A percentile compares a stretch with the other conserved stretches of the same genome.
These are phyloP conservation scores for Pagrus major DNA, from an alignment of 2,113 vertebrate genomes.

Conservation along the genomic window DNA sequence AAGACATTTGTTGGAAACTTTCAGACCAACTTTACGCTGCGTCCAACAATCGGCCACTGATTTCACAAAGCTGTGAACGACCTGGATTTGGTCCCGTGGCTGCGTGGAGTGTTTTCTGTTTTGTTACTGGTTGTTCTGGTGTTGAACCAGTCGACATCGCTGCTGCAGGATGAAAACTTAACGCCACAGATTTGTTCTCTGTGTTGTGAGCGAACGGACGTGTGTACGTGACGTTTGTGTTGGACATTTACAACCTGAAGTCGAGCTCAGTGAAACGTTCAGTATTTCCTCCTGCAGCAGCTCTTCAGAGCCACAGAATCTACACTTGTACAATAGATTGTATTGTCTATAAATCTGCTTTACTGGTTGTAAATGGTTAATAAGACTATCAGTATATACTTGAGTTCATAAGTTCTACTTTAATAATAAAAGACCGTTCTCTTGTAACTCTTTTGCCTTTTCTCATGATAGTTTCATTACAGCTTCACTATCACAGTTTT, in stretches of 20 bases:
- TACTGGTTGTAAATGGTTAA: not conserved
- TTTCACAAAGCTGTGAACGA: not conserved
- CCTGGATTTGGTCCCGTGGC: not conserved
- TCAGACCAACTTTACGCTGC: not conserved
- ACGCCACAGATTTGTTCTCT: not conserved
- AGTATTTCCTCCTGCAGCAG: not conserved
- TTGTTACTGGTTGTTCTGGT: not conserved
- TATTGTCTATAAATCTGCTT: constrained; percentile 12
- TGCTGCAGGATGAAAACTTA: not conserved
- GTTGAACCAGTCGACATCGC: not conserved
- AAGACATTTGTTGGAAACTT: not conserved
- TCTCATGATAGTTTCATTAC: too few species aligned
- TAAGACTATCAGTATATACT: not conserved
- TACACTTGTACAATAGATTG: constrained; percentile 9
- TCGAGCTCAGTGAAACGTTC: not conserved
- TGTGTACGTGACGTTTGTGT: not conserved
- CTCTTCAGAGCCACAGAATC: not conserved
- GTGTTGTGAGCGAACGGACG: not conserved
- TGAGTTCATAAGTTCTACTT: constrained; percentile 3
- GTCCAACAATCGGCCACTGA: not conserved
- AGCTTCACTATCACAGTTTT: too few species aligned
- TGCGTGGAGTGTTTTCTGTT: not conserved
- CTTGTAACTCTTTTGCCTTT: not conserved
- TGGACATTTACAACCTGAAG: not conserved
- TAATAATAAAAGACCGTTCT: constrained; percentile 5